Evolutionary conservation across 2,113 vertebrate genomes (phyloP).

Genomic region (Paratilapia polleni): DNA sequence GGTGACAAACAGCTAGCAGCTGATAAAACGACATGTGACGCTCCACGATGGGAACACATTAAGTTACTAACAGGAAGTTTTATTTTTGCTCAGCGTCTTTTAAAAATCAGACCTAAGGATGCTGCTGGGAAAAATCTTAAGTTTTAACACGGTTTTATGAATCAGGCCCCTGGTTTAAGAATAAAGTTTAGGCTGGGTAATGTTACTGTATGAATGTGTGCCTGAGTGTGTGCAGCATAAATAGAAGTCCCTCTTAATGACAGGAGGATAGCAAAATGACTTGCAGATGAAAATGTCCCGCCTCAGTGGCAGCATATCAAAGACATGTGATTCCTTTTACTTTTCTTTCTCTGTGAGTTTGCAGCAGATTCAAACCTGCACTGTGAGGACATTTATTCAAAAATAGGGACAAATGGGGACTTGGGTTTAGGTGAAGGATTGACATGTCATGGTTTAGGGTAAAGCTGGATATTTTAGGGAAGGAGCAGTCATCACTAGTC

Average conservation of each 20-base stretch:
- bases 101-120: no score
- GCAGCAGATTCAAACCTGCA: not conserved
- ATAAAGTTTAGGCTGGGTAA: not conserved
- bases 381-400: not conserved
- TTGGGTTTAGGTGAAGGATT: not conserved
- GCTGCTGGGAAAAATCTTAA: no score
- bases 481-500: not conserved
- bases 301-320: not conserved
- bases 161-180: not conserved
- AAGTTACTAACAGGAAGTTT: no score
- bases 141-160: no score
- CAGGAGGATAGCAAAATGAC: conserved; percentile 12
- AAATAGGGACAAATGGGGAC: not conserved
- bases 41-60: no score
- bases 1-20: no score
- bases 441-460: not conserved
- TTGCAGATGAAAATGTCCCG: not conserved
- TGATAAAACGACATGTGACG: no score
- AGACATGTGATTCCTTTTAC: fast-evolving
- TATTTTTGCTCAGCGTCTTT: no score
- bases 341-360: no score
- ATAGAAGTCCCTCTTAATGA: conserved; percentile 21
- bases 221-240: not conserved
- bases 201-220: not conserved
- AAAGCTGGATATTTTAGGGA: not conserved